Evolutionary conservation across 1,140 invertebrate genomes (phyloP).

Genomic region (Lasioglossum albipes): DNA sequence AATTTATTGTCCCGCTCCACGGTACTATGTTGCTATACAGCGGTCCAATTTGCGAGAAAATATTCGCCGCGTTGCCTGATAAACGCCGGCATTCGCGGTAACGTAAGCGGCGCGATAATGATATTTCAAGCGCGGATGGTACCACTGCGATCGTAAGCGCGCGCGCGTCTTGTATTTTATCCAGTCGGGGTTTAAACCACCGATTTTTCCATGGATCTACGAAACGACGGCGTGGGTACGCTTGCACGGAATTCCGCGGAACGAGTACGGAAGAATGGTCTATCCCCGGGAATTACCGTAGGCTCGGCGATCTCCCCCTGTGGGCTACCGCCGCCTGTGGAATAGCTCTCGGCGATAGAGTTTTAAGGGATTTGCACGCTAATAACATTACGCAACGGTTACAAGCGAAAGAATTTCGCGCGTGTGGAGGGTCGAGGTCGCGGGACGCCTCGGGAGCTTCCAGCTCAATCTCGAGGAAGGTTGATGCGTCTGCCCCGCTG

Average conservation of each 20-base stretch:
- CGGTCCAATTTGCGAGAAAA: conserved; percentile 52
- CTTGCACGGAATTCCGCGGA: neutral
- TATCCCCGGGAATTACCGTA: neutral
- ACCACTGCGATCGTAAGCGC: neutral
- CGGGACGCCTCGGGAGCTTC: conserved; percentile 24
- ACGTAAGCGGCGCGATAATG: conserved; percentile 44
- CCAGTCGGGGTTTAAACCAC: conserved; percentile 1
- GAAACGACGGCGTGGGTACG: neutral
- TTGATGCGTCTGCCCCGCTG: conserved; percentile 55
- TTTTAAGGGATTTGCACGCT: neutral
- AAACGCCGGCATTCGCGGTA: conserved; percentile 37
- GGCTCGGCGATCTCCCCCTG: neutral
- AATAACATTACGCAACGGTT: conserved; percentile 37
- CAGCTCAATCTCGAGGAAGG: conserved; percentile 35
- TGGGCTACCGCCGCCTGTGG: neutral
- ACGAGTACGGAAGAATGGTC: neutral
- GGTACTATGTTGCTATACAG: conserved; percentile 26
- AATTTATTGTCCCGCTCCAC: conserved; percentile 38
- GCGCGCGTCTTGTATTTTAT: neutral
- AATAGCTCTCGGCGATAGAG: neutral
- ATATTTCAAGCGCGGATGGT: conserved; percentile 36
- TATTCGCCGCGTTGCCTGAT: conserved; percentile 40
- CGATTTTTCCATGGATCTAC: neutral
- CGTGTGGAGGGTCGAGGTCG: conserved; percentile 14
- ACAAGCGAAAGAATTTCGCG: conserved; percentile 9